Evolutionary conservation across 1,140 invertebrate species (phyloP).

Genomic region (Macrostomum lignano): DNA sequence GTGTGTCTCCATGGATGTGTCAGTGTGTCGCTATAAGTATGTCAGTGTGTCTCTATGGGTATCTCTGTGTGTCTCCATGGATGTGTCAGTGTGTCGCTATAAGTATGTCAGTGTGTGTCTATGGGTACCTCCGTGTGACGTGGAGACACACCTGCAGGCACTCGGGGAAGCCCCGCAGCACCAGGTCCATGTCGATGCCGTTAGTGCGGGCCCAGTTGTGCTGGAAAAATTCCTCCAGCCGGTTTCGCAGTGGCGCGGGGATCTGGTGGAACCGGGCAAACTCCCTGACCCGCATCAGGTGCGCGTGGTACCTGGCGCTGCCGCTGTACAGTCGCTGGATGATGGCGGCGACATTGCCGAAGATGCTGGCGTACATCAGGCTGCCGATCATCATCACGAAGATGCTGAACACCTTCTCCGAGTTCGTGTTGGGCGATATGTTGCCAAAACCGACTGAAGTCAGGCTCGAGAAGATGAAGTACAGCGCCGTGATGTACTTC

Average conservation of each 20-base stretch:
- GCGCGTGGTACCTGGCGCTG: slow-evolving; percentile 95
- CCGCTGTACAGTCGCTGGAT: slow-evolving; percentile 99
- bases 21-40: too few species aligned
- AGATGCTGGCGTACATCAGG: slow-evolving; percentile 87
- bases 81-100: too few species aligned
- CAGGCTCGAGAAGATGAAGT: slow-evolving; percentile 78
- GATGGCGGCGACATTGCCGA: slow-evolving; percentile 96
- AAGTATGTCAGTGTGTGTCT: too few species aligned
- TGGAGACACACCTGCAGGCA: slow-evolving; percentile 99
- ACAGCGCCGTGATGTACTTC: too few species aligned
- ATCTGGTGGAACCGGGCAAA: slow-evolving; percentile 99
- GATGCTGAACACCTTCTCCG: slow-evolving; percentile 46
- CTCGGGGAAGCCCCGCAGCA: slow-evolving; percentile 80
- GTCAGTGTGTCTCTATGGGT: too few species aligned
- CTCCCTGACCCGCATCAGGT: slow-evolving; percentile 96
- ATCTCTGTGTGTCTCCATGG: too few species aligned
- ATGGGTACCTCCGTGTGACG: too few species aligned
- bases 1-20: too few species aligned
- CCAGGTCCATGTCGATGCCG: slow-evolving; percentile 85
- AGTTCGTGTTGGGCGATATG: slow-evolving; percentile 72
- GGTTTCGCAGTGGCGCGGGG: slow-evolving; percentile 79
- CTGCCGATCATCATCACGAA: slow-evolving; percentile 28
- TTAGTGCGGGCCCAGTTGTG: slow-evolving; percentile 99
- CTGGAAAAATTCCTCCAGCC: slow-evolving; percentile 98
- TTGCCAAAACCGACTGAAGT: slow-evolving; percentile 92